phyloP scores from a whole-genome alignment of 1,140 invertebrate species.

The Neotoxoptera formosana region DNA sequence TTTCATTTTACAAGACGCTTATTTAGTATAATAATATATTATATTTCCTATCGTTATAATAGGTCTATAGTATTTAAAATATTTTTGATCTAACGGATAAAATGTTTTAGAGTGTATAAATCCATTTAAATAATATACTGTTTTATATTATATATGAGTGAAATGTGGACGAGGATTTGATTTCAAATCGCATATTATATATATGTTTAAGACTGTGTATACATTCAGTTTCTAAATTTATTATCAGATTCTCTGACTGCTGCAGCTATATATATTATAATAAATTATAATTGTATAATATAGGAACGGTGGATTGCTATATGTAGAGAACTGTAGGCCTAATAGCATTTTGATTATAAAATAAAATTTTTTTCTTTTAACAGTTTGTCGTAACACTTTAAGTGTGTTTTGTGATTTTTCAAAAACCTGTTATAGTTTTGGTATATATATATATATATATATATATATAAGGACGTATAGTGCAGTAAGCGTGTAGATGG shows the following conservation, averaged over 20 bases:
- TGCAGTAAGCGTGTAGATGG: neutral
- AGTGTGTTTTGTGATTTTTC: neutral
- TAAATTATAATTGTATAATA: neutral
- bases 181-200: neutral
- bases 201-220: neutral
- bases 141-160: neutral
- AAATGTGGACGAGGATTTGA: neutral
- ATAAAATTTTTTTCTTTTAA: neutral
- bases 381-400: neutral
- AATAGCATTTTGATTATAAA: neutral
- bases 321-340: neutral
- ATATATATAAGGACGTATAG: neutral
- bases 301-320: neutral
- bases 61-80: neutral
- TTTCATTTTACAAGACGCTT: neutral
- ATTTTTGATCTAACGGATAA: neutral
- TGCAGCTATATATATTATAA: neutral
- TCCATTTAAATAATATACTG: neutral
- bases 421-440: neutral
- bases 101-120: too few relatives aligned
- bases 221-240: neutral
- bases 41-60: neutral
- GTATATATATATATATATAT: neutral
- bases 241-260: neutral
- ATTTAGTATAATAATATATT: neutral